These are phyloP conservation scores for Mormoops blainvillei DNA, from an alignment of 2,113 vertebrate genomes.

Conservation along the genomic window DNA sequence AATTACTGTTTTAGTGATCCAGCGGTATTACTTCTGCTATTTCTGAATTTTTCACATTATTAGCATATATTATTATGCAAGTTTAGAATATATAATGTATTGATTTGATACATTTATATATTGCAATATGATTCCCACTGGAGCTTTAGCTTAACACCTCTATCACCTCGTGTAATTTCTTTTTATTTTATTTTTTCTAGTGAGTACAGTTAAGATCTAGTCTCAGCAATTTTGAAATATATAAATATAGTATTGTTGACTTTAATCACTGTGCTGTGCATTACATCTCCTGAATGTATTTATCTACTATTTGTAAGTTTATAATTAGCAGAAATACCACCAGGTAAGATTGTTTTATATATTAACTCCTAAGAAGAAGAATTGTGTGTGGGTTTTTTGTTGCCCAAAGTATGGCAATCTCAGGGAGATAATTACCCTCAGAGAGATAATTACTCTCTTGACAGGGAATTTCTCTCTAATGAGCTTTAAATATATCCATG, in stretches of 20 bases:
- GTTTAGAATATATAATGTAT: not conserved
- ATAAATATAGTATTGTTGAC: not conserved
- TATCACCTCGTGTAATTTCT: not conserved
- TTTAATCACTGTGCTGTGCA: not conserved
- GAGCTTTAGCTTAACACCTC: not conserved
- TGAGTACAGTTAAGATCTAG: not conserved
- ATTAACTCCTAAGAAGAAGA: not conserved
- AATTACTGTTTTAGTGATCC: not conserved
- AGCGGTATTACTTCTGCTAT: not conserved
- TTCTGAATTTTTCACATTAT: not conserved
- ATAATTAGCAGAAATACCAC: not conserved
- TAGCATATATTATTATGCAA: not conserved
- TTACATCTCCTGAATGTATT: not conserved
- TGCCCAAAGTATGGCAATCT: not conserved
- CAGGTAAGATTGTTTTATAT: not conserved
- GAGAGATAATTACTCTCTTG: not conserved
- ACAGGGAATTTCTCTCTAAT: conserved; percentile 25
- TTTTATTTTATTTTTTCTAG: not conserved
- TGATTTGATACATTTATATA: not conserved
- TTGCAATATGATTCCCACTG: not conserved
- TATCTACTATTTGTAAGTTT: not conserved
- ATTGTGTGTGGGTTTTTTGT: not conserved
- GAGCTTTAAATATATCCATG: not conserved
- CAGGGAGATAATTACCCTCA: not conserved
- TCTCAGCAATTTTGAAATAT: not conserved